Evolutionary conservation across 2,797 vertebrate genomes (phyloP), one percentile per base, ranked within the genome.

Genomic region (Arrhamphus sclerolepis): DNA sequence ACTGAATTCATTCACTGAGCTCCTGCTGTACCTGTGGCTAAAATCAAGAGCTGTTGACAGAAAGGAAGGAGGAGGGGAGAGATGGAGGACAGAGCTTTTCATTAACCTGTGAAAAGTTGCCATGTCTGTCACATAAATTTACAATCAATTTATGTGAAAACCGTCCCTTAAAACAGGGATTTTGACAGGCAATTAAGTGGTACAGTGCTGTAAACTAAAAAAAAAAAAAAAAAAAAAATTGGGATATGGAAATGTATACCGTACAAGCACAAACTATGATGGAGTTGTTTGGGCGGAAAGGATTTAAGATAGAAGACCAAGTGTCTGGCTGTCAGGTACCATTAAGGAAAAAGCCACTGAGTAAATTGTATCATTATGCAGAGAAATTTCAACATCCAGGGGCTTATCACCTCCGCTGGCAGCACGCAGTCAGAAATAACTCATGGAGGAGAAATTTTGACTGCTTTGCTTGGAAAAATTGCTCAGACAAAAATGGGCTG

Each of bases 41-140:
- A 84, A 88, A 88, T 87, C 71, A 78, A 78, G 83, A 88, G 63
- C 70, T 79, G 87, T 80, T 89, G 87, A 90, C 88, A 87, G 86
- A 58, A 28, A 28, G 1, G 39, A 31, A 31, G 26, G 47, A 14
- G 40, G 19, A 9, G 69, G 26, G 9, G 18, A 62, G 56, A 42
- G 41, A 43, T 6, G 46, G 46, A 53, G 60, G 69, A 67, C 56
- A 74, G 66, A 69, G 71, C 52, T 64, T 81, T 86, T 58, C 73
- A 82, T 56, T 78, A 81, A 83, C 72, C 62, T 63, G 64, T 55
- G 46, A 82, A 78, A 80, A 72, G 64, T 75, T 80, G 82, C 62
- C 78, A 78, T 79, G 55, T 63, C 73, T 75, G 75, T 83, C 83
- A 71, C 47, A 31, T 62, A 49, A 56, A 84, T 82, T 86, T 76